Conservation (phyloP, 2,888 invertebrate genomes). For the Drosophila eohydei region DNA sequence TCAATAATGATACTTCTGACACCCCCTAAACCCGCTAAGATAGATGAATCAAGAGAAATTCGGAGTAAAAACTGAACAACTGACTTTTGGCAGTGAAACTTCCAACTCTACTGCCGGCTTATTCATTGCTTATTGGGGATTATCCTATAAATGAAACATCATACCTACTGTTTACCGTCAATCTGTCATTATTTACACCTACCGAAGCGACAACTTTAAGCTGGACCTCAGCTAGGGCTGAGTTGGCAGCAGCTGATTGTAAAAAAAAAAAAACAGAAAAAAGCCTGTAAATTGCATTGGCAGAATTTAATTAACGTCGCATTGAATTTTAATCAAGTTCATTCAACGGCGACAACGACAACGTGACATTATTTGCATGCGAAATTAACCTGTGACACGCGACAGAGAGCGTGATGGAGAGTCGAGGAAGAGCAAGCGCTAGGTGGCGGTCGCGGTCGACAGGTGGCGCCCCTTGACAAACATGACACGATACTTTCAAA, state of each 20-base stretch:
- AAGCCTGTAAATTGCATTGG: conserved; percentile 68
- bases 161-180: neutral
- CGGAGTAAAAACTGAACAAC: neutral
- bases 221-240: neutral
- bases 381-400: conserved; percentile 72
- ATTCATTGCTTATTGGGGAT: neutral
- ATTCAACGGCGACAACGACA: conserved; percentile 71
- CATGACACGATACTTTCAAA: conserved; percentile 54
- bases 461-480: conserved; percentile 60
- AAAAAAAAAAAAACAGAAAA: neutral
- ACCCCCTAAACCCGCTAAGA: neutral
- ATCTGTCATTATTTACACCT: conserved; percentile 25
- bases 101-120: neutral
- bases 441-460: conserved; percentile 37
- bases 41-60: neutral
- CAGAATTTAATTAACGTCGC: conserved; percentile 77
- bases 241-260: neutral
- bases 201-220: conserved; percentile 28
- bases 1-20: neutral
- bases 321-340: conserved; percentile 80
- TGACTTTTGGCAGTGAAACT: neutral
- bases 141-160: conserved; percentile 9
- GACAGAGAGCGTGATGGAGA: conserved; percentile 7
- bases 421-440: conserved; percentile 4
- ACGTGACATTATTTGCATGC: conserved; percentile 78